Percentiles rank a stretch among this genome's conserved stretches.
These are phyloP conservation scores for Lepas anatifera DNA, from an alignment of 2,888 invertebrate genomes.

Conservation along the genomic window DNA sequence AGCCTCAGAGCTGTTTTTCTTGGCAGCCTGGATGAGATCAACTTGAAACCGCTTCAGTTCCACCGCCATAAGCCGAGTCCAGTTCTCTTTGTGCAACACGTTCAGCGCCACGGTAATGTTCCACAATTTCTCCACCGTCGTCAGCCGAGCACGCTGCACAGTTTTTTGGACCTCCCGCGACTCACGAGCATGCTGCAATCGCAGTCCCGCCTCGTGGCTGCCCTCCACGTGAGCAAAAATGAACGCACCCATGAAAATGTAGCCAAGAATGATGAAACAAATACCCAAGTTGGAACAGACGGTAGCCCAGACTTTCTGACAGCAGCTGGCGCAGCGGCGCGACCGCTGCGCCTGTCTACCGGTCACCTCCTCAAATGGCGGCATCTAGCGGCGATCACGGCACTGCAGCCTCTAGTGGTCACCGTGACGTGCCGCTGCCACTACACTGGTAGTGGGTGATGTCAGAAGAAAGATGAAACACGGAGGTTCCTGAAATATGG, in stretches of 20 bases:
- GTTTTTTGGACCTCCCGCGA: not conserved
- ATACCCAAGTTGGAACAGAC: constrained; percentile 65
- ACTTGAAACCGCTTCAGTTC: not conserved
- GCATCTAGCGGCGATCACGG: not conserved
- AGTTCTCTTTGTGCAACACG: constrained; percentile 56
- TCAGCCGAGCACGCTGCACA: constrained; percentile 17
- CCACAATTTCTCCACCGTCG: constrained; percentile 46
- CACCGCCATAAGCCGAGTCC: constrained; percentile 37
- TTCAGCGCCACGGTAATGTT: constrained; percentile 55
- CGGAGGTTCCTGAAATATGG: too few relatives aligned
- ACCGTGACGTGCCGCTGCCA: too few relatives aligned
- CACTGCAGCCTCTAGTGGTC: not conserved
- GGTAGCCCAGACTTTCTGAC: constrained; percentile 19
- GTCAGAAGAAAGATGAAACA: too few relatives aligned
- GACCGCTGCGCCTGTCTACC: constrained; percentile 11
- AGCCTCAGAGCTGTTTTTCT: not conserved
- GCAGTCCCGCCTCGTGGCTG: constrained; percentile 22
- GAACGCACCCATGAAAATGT: constrained; percentile 81
- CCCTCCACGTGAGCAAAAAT: constrained; percentile 81
- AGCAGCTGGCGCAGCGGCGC: constrained; percentile 19
- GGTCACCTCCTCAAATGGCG: not conserved
- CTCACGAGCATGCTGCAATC: not conserved
- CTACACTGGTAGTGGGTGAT: too few relatives aligned
- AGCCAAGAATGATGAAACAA: constrained; percentile 79
- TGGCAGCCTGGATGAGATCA: constrained; percentile 18